Evolutionary conservation across 2,797 vertebrate species (phyloP).

Genomic region (Gadopsis bispinosus): DNA sequence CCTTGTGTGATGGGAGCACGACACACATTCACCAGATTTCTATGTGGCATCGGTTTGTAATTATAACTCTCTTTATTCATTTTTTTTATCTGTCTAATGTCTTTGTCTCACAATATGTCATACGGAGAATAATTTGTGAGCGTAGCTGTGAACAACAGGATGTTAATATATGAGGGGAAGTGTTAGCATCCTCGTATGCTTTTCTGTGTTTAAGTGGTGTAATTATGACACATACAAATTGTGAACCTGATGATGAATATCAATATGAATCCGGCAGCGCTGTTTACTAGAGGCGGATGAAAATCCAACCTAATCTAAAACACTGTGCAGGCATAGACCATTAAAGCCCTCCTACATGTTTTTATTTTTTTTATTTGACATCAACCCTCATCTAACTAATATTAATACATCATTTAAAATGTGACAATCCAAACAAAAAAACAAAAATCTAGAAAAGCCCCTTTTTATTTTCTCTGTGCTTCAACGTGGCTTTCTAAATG

Average conservation of each 20-base stretch:
- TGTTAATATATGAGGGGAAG: not conserved
- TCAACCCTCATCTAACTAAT: not conserved
- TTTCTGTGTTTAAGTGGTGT: not conserved
- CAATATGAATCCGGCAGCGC: not conserved
- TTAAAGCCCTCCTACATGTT: not conserved
- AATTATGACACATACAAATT: constrained; percentile 2
- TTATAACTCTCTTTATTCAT: not conserved
- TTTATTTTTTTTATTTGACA: not conserved
- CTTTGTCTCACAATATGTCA: not conserved
- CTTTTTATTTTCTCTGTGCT: constrained; percentile 8
- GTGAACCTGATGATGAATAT: constrained; percentile 3
- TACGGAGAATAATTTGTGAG: not conserved
- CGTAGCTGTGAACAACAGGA: not conserved
- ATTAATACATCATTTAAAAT: constrained; percentile 19
- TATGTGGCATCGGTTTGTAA: not conserved
- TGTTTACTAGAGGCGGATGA: not conserved
- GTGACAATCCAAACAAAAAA: not conserved
- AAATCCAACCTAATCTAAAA: not conserved
- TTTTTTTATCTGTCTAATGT: not conserved
- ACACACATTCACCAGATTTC: not conserved
- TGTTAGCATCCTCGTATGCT: not conserved
- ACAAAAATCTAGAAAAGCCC: not conserved
- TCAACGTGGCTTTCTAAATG: constrained; percentile 25
- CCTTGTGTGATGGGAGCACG: not conserved
- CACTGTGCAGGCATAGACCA: not conserved